Conservation (phyloP, 64 coral and sea anemone genomes). For the Trachythela sp. region DNA sequence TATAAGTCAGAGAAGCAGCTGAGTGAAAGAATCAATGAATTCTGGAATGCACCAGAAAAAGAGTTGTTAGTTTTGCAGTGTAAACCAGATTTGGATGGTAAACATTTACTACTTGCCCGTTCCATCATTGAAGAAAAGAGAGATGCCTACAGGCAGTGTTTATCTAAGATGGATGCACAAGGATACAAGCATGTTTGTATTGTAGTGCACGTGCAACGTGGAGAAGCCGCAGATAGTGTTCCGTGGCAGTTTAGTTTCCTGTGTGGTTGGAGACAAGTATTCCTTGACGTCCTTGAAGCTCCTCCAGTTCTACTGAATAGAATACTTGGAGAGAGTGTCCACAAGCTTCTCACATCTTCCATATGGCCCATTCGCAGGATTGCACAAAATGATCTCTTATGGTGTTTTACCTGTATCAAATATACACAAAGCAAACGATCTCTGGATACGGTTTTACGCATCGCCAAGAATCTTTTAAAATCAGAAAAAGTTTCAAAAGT, state of each 20-base stretch:
- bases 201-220: slow-evolving; percentile 59
- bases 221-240: slow-evolving; percentile 27
- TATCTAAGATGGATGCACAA: neutral
- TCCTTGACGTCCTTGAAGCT: slow-evolving; percentile 69
- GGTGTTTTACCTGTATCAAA: slow-evolving; percentile 38
- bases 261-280: slow-evolving; percentile 76
- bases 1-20: slow-evolving; percentile 80
- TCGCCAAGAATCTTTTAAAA: neutral
- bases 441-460: neutral
- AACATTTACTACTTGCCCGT: neutral
- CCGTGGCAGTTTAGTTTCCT: slow-evolving; percentile 76
- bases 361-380: slow-evolving; percentile 53
- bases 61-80: slow-evolving; percentile 20
- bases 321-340: slow-evolving; percentile 39
- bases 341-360: slow-evolving; percentile 44
- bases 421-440: neutral
- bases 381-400: slow-evolving; percentile 56
- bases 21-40: slow-evolving; percentile 52
- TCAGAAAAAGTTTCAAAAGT: neutral
- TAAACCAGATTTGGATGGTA: neutral
- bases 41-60: neutral
- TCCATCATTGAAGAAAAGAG: slow-evolving; percentile 13
- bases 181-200: slow-evolving; percentile 66
- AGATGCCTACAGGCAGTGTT: neutral
- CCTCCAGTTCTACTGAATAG: slow-evolving; percentile 46